Base-by-base conservation (phyloP, 2,888 invertebrate species). In the Drosophila aldrichi region DNA sequence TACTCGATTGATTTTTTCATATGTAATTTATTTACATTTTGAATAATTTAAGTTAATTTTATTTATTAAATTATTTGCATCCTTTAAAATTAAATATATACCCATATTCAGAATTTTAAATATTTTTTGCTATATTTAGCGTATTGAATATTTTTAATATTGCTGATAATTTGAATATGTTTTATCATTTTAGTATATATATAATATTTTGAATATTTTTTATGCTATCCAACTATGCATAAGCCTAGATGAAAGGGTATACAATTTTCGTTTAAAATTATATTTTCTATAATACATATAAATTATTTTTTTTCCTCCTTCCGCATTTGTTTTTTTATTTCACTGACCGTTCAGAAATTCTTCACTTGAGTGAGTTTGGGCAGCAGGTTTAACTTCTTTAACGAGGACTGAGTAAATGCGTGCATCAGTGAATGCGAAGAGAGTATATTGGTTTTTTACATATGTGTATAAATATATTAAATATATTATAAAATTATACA, bases 341-440 rank as follows among this genome's bases (percentile, higher is more conserved):
- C 73, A 73, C 76, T 74, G 82, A 87, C 74, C 74, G 71, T 74
- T 84, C 84, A 85, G 79, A 85, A 85, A 84, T 84, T 79, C 85
- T 69, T 68, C 88, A 79, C 82, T 77, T 66, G 77, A 82, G 55
- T 57, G 70, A 67, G 68, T 74, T 79, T 77, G 29, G 58, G 72
- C 76, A 78, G 76, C 70, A 69, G 74, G 70, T 73, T 76, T 69
- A 67, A 70, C 74, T 74, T 72, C 81, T 76, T 83, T 75, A 81
- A 74, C 81, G 73, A 70, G 43, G 51, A 18, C 14, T 12, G 18
- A 32, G 49, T 32, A 12, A 18, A n/a, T 32, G 18, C 32, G 49
- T 32, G 10, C 48, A 32, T n/a, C 18, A 18, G 8, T 2, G 20
- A 22, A 22, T 22, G 25, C 6, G 6, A 34, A 34, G 14, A 6